phyloP scores from a whole-genome alignment of 1,140 invertebrate genomes.

The Drosophila tristis region DNA sequence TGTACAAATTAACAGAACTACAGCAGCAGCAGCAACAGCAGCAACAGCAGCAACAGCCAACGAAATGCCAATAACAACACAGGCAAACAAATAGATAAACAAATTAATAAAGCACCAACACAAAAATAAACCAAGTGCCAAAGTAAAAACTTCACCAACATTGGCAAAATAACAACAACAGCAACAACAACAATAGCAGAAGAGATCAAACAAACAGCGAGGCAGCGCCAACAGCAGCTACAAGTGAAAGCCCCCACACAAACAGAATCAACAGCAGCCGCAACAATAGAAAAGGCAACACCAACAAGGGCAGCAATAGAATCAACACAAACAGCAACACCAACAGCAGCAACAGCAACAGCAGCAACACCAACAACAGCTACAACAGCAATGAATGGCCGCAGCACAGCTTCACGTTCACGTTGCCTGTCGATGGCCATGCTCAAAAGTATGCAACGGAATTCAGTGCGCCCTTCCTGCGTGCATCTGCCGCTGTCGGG shows the following conservation, averaged over 20 bases:
- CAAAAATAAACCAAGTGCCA: too few species aligned
- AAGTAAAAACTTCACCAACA: too few species aligned
- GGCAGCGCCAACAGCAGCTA: conserved; percentile 9
- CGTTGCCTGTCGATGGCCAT: conserved; percentile 34
- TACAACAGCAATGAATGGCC: conserved; percentile 14
- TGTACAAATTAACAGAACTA: too few species aligned
- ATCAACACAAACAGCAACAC: not conserved
- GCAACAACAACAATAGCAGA: too few species aligned
- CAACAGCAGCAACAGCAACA: too few species aligned
- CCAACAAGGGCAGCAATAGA: conserved; percentile 8
- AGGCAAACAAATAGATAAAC: too few species aligned
- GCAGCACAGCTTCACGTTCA: conserved; percentile 8
- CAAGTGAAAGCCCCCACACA: not conserved
- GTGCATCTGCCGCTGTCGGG: not conserved
- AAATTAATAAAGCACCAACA: too few species aligned
- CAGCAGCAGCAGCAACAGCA: too few species aligned
- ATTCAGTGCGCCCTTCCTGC: conserved; percentile 12
- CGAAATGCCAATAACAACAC: too few species aligned
- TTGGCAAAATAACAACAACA: too few species aligned
- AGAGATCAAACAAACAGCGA: conserved; percentile 1
- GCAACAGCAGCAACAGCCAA: too few species aligned
- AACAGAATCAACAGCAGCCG: too few species aligned
- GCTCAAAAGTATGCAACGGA: conserved; percentile 63
- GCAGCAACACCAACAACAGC: conserved; percentile 1
- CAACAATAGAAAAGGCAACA: not conserved